Percentiles rank a stretch among this genome's conserved stretches.
phyloP scores from a whole-genome alignment of 2,113 vertebrate genomes.

The Myxocyprinus asiaticus region DNA sequence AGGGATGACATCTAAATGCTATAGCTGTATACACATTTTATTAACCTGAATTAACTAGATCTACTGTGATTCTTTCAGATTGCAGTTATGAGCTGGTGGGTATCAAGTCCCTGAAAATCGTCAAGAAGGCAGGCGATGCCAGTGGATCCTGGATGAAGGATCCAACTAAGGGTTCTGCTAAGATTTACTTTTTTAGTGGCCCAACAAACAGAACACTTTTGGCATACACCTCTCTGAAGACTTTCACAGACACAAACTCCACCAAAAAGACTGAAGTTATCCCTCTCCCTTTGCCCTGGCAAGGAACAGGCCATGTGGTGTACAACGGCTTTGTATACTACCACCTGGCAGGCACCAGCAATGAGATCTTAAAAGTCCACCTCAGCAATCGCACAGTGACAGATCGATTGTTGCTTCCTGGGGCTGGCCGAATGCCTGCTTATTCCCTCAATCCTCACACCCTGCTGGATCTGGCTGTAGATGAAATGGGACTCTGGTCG shows the following conservation, averaged over 20 bases:
- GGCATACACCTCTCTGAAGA: conserved; percentile 80
- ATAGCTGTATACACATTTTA: too few relatives aligned
- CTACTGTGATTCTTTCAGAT: conserved; percentile 70
- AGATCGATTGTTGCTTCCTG: conserved; percentile 80
- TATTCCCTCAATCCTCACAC: conserved; percentile 85
- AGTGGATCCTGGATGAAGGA: conserved; percentile 91
- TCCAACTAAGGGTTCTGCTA: conserved; percentile 74
- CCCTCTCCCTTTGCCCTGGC: conserved; percentile 81
- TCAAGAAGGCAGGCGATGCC: conserved; percentile 80
- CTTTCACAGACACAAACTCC: conserved; percentile 75
- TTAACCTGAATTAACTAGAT: too few relatives aligned
- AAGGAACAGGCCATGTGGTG: conserved; percentile 86
- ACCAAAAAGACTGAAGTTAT: conserved; percentile 68
- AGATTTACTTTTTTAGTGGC: conserved; percentile 88
- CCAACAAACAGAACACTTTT: conserved; percentile 77
- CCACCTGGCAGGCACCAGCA: conserved; percentile 82
- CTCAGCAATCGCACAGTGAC: conserved; percentile 76
- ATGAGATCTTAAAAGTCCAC: conserved; percentile 88
- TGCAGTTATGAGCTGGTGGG: conserved; percentile 78
- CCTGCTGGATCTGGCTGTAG: conserved; percentile 87
- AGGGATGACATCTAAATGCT: too few relatives aligned
- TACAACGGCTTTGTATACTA: conserved; percentile 86
- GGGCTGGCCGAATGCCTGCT: conserved; percentile 78
- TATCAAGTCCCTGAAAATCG: conserved; percentile 89
- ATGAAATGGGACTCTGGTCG: conserved; percentile 92